Evolutionary conservation across 2,113 vertebrate genomes (phyloP).

Genomic region (Colinus virginianus): DNA sequence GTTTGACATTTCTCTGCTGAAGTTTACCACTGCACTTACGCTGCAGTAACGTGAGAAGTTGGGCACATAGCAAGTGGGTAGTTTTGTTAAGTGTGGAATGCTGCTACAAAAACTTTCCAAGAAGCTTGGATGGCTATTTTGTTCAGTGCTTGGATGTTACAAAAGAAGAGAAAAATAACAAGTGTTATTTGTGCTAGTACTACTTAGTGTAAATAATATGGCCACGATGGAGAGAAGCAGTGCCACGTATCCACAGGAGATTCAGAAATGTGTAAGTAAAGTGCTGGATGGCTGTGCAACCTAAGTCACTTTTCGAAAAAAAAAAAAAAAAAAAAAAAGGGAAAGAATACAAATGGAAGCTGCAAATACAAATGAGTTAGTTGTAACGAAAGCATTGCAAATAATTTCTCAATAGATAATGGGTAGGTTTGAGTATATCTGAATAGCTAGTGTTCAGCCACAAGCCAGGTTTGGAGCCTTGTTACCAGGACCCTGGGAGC

Average conservation of each 20-base stretch:
- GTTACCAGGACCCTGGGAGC: background rate
- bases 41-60: background rate
- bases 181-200: background rate
- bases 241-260: background rate
- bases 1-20: background rate
- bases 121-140: background rate
- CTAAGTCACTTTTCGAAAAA: background rate
- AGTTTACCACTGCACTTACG: background rate
- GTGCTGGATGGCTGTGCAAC: background rate
- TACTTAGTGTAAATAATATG: background rate
- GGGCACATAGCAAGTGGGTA: background rate
- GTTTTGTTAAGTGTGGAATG: background rate
- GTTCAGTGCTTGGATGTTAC: background rate
- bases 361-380: background rate
- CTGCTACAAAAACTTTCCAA: background rate
- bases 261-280: background rate
- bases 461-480: background rate
- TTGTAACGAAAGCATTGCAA: background rate
- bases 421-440: background rate
- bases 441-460: accelerated
- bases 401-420: background rate
- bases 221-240: background rate
- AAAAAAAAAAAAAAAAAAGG: background rate
- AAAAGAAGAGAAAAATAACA: background rate
- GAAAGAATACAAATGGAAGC: background rate